Evolutionary conservation across 2,888 invertebrate genomes (phyloP).

Genomic region (Nomada goodeniana): DNA sequence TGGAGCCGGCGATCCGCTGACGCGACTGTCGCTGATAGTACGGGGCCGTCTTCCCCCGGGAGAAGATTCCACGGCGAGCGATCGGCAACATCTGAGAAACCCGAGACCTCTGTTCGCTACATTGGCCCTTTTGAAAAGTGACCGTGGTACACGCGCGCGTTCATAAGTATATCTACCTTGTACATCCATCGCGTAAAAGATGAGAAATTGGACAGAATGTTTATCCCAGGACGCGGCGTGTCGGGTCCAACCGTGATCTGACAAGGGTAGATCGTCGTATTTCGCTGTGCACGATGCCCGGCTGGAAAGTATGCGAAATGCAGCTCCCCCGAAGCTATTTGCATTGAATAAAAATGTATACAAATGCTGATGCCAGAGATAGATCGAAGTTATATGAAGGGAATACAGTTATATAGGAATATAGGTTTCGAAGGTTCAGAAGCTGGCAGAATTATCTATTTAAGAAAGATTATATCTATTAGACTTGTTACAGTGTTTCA

Average conservation of each 20-base stretch:
- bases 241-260: not conserved
- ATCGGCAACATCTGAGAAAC: constrained; percentile 47
- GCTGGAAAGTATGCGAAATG: not conserved
- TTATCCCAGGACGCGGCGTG: not conserved
- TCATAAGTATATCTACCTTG: not conserved
- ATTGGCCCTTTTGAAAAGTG: constrained; percentile 13
- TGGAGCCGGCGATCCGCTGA: constrained; percentile 70
- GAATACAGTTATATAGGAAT: too few relatives aligned
- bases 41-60: constrained; percentile 59
- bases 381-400: too few relatives aligned
- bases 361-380: too few relatives aligned
- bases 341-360: too few relatives aligned
- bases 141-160: not conserved
- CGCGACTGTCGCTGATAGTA: constrained; percentile 59
- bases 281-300: not conserved
- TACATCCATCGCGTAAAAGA: not conserved
- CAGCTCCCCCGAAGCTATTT: not conserved
- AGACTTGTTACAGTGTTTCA: too few relatives aligned
- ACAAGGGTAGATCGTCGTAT: not conserved
- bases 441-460: too few relatives aligned
- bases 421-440: too few relatives aligned
- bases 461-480: too few relatives aligned
- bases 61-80: constrained; percentile 62
- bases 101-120: constrained; percentile 16
- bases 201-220: constrained; percentile 18